A percentile compares a stretch with the other conserved stretches of the same genome.
Evolutionary conservation across 2,113 vertebrate species (phyloP).

Genomic region (Urocitellus parryii): DNA sequence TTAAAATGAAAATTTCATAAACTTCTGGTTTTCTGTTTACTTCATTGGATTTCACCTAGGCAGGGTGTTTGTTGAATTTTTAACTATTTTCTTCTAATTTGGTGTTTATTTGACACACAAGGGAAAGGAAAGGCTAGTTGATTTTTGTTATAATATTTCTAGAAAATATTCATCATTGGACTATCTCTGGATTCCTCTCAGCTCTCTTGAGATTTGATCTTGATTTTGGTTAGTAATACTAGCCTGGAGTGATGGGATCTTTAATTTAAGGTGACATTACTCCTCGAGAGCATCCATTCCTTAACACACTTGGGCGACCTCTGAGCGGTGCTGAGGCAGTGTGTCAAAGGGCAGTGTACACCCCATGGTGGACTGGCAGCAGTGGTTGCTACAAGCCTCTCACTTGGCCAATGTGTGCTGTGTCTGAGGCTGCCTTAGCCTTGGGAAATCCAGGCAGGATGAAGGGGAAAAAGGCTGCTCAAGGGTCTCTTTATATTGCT

Average conservation of each 20-base stretch:
- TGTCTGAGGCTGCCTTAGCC: constrained; percentile 80
- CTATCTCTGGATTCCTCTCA: not conserved
- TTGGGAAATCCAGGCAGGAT: constrained; percentile 86
- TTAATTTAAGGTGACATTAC: not conserved
- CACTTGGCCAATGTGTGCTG: constrained; percentile 70
- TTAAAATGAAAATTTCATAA: not conserved
- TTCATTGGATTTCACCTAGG: not conserved
- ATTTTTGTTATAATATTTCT: not conserved
- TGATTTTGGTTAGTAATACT: not conserved
- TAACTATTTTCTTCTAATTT: not conserved
- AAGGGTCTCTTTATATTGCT: constrained; percentile 90
- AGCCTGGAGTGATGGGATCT: not conserved
- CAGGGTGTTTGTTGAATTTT: not conserved
- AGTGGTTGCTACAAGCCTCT: constrained; percentile 19
- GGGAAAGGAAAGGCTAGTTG: not conserved
- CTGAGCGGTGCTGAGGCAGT: not conserved
- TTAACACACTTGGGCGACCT: not conserved
- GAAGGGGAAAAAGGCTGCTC: constrained; percentile 82
- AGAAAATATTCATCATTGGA: not conserved
- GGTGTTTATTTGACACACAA: not conserved
- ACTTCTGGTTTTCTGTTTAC: not conserved
- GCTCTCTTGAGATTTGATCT: not conserved
- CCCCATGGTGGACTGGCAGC: constrained; percentile 63
- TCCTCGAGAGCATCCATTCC: constrained; percentile 36
- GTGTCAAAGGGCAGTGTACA: constrained; percentile 40